A percentile compares a stretch with the other conserved stretches of the same genome.
Evolutionary conservation across 2,888 invertebrate species (phyloP).

Genomic region (Pollenia griseotomentosa): DNA sequence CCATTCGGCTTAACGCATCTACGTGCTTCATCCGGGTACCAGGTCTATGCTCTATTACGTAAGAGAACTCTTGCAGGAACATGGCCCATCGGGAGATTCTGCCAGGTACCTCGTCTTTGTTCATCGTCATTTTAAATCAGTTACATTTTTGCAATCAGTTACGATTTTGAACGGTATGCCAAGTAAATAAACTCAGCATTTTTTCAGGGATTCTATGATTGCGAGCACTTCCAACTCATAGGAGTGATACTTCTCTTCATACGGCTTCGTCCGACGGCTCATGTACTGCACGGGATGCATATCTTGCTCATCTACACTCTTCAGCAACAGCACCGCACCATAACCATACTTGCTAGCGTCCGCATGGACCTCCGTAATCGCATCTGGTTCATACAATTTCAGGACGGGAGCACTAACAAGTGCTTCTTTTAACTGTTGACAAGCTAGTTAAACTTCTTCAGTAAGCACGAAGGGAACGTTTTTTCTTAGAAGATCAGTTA

Average conservation of each 20-base stretch:
- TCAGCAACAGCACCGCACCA: slow-evolving; percentile 68
- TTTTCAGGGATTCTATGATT: slow-evolving; percentile 78
- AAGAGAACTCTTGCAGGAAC: slow-evolving; percentile 73
- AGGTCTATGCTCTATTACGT: slow-evolving; percentile 73
- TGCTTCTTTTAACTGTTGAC: slow-evolving; percentile 59
- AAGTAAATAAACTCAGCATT: slow-evolving; percentile 78
- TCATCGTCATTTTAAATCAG: slow-evolving; percentile 79
- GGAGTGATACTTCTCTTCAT: slow-evolving; percentile 78
- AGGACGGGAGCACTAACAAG: slow-evolving; percentile 71
- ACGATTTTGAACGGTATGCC: slow-evolving; percentile 78
- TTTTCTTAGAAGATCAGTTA: slow-evolving; percentile 76
- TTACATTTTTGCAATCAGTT: slow-evolving; percentile 79
- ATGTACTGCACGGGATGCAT: slow-evolving; percentile 79
- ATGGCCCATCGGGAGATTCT: slow-evolving; percentile 75
- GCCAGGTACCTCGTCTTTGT: slow-evolving; percentile 76
- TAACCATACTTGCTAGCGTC: slow-evolving; percentile 73
- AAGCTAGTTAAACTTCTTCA: slow-evolving; percentile 53
- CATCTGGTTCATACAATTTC: slow-evolving; percentile 57
- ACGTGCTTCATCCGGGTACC: slow-evolving; percentile 65
- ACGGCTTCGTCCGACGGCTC: slow-evolving; percentile 77
- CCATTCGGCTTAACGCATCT: slow-evolving; percentile 59
- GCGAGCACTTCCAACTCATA: slow-evolving; percentile 81
- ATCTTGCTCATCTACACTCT: slow-evolving; percentile 72
- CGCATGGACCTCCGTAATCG: slow-evolving; percentile 75
- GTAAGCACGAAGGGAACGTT: slow-evolving; percentile 59